These are phyloP conservation scores for Peromyscus polionotus DNA, from an alignment of 2,113 vertebrate species.

Conservation along the genomic window DNA sequence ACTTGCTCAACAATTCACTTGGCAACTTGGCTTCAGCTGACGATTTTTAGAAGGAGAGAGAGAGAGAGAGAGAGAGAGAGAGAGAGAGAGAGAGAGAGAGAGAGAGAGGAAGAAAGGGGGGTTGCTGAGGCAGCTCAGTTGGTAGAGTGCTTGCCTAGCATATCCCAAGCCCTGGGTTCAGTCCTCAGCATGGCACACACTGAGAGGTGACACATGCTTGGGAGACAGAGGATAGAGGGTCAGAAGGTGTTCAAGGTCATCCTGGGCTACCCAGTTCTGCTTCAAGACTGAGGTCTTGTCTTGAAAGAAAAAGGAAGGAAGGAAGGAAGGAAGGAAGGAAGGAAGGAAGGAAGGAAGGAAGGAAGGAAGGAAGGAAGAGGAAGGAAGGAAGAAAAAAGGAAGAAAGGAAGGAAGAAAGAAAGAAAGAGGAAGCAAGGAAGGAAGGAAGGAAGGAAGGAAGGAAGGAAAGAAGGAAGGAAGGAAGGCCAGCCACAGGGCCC, in stretches of 20 bases:
- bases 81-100: neutral
- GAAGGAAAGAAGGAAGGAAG: too few relatives aligned
- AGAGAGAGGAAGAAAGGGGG: neutral
- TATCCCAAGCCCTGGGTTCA: neutral
- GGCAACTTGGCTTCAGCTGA: constrained; percentile 83
- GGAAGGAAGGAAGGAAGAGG: too few relatives aligned
- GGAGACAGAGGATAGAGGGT: neutral
- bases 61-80: neutral
- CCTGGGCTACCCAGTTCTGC: neutral
- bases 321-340: too few relatives aligned
- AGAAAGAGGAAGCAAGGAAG: too few relatives aligned
- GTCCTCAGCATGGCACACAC: neutral
- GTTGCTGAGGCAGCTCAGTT: neutral
- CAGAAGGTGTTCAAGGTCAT: neutral
- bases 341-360: neutral
- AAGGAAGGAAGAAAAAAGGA: too few relatives aligned
- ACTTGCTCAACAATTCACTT: constrained; percentile 83
- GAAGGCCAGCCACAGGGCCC: neutral
- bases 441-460: neutral
- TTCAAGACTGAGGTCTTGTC: neutral
- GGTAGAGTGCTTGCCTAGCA: neutral
- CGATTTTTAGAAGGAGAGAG: constrained; percentile 20
- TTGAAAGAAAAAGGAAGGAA: too few relatives aligned
- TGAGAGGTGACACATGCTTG: neutral
- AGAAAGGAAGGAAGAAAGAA: too few relatives aligned